Base-by-base conservation (phyloP, 1,140 invertebrate genomes). In the Laodelphax striatellus region DNA sequence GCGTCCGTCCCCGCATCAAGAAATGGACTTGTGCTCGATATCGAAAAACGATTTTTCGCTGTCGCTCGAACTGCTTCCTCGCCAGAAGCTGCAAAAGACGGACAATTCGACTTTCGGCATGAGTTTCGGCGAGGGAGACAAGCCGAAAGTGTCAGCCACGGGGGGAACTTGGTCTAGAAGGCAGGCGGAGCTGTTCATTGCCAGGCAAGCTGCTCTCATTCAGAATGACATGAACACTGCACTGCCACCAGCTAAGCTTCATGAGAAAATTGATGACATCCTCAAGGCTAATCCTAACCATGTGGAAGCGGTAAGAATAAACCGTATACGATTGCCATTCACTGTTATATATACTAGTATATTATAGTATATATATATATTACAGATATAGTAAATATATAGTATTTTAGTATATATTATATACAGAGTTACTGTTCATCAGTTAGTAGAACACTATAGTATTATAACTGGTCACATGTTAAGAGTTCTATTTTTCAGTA, bases 111-210 rank as follows among this genome's bases (percentile, higher is more conserved):
- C 24, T 2, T 28, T 28, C 6, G 10, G 34, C 34, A 38, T 38
- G 34, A 69, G 69, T 44, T 38, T 60, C 46, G 50, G 28, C 44
- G 11, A 14, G 14, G 44, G 58, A 21, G 16, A 43, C 21, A 65
- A 63, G 55, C 59, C 64, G 8, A 64, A 58, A 56, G 57, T 34
- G 9, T 5, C 34, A 2, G 11, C 9, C 10, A 11, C 9, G 3
- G 11, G 34, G 24, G 66, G 65, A 63, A 79, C 82, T 57, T 90
- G 87, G 86, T 90, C 89, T 2, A 82, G 86, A 60, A 84, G 86
- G 68, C 90, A 94, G 75, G 90, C 90, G 1, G 90, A 94, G 73
- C 76, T 91, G 44, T 90, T 93, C 69, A 86, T 92, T 62, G 85
- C 88, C 5, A 87, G 90, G 66, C 87, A 94, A 77, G 87, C 87